A percentile compares a stretch with the other conserved stretches of the same genome.
These are phyloP conservation scores for Steromphala cineraria DNA, from an alignment of 2,888 invertebrate genomes.

Conservation along the genomic window DNA sequence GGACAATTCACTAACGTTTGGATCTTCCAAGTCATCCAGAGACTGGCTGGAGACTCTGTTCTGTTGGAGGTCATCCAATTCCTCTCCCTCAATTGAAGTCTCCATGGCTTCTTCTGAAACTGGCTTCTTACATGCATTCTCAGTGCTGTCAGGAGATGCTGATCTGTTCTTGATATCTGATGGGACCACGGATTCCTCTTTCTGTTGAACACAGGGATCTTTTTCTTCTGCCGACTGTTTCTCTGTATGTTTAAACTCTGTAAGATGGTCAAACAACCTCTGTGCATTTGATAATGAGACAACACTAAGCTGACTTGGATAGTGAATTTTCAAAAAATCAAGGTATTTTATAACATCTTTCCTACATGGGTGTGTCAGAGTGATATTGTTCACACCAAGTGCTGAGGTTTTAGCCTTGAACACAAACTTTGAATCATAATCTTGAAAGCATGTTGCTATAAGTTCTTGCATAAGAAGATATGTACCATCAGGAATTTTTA, in stretches of 20 bases:
- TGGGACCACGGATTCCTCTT: no score
- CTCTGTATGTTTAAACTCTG: no score
- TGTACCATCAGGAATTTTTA: not conserved
- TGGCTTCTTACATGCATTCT: not conserved
- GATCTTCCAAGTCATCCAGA: not conserved
- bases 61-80: not conserved
- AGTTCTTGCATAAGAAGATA: not conserved
- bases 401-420: not conserved
- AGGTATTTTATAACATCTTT: not conserved
- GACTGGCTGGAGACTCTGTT: not conserved
- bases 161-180: not conserved
- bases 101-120: no score
- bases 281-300: not conserved
- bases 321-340: not conserved
- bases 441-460: not conserved
- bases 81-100: not conserved
- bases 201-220: no score
- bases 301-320: not conserved
- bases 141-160: not conserved
- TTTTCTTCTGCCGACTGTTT: no score
- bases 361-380: not conserved
- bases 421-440: not conserved
- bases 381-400: not conserved
- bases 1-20: not conserved
- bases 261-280: not conserved